phyloP scores from a whole-genome alignment of 1,140 invertebrate genomes.

The Pachypeltis micranthus region DNA sequence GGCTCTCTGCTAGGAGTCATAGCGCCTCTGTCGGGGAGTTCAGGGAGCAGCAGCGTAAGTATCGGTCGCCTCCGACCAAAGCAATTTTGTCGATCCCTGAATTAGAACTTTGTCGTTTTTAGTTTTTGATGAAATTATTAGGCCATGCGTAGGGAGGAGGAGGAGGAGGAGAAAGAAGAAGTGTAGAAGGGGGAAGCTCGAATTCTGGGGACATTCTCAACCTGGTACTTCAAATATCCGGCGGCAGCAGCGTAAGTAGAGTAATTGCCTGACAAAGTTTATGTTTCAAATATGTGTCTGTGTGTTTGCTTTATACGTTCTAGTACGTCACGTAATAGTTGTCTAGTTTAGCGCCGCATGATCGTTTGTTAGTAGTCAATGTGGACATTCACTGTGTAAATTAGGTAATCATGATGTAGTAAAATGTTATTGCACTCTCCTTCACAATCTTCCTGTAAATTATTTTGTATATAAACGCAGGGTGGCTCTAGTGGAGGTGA shows the following conservation, averaged over 20 bases:
- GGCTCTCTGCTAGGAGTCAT: slow-evolving; percentile 12
- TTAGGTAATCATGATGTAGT: no score
- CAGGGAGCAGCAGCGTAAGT: slow-evolving; percentile 8
- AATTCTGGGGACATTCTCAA: slow-evolving; percentile 25
- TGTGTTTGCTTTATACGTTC: no score
- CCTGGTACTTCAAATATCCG: slow-evolving; percentile 4
- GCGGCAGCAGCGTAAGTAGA: slow-evolving; percentile 8
- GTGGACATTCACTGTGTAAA: no score
- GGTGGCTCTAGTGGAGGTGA: slow-evolving; percentile 10
- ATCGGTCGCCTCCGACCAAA: not conserved
- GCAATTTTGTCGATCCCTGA: no score
- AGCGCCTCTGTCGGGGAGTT: slow-evolving; percentile 11
- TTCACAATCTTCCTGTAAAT: no score
- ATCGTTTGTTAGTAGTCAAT: no score
- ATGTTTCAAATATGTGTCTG: no score
- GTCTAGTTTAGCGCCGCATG: no score
- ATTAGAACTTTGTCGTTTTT: not conserved
- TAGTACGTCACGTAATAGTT: no score
- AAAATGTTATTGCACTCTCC: no score
- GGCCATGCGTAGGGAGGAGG: not conserved
- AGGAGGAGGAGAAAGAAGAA: slow-evolving; percentile 13
- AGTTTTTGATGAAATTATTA: slow-evolving; percentile 1
- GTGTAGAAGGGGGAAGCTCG: slow-evolving; percentile 17
- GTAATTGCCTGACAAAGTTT: no score
- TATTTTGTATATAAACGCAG: no score